Conservation (phyloP, 2,797 vertebrate genomes). For the Neoniphon sammara region DNA sequence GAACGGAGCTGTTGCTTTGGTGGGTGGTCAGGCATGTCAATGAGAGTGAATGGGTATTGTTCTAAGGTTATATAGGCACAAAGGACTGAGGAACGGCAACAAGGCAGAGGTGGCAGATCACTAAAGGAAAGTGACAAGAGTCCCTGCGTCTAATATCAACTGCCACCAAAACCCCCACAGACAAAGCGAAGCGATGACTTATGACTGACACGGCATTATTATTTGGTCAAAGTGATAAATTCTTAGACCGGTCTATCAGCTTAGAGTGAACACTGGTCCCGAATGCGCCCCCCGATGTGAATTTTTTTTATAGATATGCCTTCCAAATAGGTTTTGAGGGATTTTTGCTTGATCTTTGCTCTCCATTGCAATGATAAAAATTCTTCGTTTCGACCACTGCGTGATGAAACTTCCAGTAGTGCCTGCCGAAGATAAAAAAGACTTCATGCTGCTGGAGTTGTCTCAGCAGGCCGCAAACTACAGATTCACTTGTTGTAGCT, state of each 20-base stretch:
- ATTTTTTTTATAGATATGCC: constrained; percentile 21
- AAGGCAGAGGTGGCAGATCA: background rate
- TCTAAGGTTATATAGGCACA: constrained; percentile 9
- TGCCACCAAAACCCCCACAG: background rate
- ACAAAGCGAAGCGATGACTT: background rate
- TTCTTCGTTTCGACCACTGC: constrained; percentile 8
- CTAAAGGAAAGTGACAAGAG: background rate
- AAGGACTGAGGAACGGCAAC: constrained; percentile 5
- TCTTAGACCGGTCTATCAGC: background rate
- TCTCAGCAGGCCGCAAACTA: constrained; percentile 17
- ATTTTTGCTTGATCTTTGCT: constrained; percentile 54
- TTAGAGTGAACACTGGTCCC: background rate
- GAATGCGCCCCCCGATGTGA: constrained; percentile 23
- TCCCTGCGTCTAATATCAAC: background rate
- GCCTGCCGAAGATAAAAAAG: constrained; percentile 53
- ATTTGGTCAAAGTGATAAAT: background rate
- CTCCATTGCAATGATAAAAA: constrained; percentile 52
- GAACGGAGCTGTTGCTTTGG: constrained; percentile 34
- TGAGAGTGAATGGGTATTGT: background rate
- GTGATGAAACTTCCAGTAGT: constrained; percentile 32
- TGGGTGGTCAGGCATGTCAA: constrained; percentile 11
- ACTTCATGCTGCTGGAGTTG: constrained; percentile 14
- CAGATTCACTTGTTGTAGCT: constrained; percentile 42
- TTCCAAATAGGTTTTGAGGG: background rate
- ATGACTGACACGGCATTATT: background rate